Percentiles rank a stretch among this genome's conserved stretches.
Evolutionary conservation across 2,888 invertebrate genomes (phyloP).

Genomic region (Orgyia antiqua): DNA sequence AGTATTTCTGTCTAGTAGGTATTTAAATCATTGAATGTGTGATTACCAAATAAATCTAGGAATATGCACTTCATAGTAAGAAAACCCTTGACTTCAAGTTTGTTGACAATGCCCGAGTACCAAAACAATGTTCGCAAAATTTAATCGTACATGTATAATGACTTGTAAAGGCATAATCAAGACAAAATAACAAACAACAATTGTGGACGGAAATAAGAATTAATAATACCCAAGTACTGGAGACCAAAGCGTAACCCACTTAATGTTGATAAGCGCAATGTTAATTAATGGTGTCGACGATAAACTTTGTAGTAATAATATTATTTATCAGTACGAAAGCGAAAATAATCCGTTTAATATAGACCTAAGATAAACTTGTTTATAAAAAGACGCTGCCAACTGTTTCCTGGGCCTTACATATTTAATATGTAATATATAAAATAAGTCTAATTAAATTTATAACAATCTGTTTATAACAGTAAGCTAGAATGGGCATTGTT

Average conservation of each 20-base stretch:
- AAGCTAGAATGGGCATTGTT: no score
- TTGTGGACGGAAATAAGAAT: slow-evolving; percentile 25
- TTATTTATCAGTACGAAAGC: slow-evolving; percentile 51
- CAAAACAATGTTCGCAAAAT: no score
- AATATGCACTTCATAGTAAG: no score
- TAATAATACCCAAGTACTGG: slow-evolving; percentile 22
- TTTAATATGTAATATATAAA: not conserved
- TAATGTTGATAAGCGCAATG: slow-evolving; percentile 48
- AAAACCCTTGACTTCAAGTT: no score
- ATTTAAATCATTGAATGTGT: no score
- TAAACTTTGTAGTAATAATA: slow-evolving; percentile 43
- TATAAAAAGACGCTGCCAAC: slow-evolving; percentile 32
- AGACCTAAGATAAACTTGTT: slow-evolving; percentile 42
- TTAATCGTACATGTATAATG: no score
- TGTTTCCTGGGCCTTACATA: slow-evolving; percentile 30
- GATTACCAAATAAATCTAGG: no score
- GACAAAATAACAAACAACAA: slow-evolving; percentile 11
- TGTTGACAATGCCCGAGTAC: no score
- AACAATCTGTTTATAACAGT: no score
- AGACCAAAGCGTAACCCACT: slow-evolving; percentile 37
- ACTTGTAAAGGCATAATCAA: no score
- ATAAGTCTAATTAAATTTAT: no score
- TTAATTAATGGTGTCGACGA: slow-evolving; percentile 63
- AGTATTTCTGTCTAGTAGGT: no score
- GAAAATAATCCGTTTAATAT: slow-evolving; percentile 49